Conservation (phyloP, 2,797 vertebrate species). For the Myotis myotis region DNA sequence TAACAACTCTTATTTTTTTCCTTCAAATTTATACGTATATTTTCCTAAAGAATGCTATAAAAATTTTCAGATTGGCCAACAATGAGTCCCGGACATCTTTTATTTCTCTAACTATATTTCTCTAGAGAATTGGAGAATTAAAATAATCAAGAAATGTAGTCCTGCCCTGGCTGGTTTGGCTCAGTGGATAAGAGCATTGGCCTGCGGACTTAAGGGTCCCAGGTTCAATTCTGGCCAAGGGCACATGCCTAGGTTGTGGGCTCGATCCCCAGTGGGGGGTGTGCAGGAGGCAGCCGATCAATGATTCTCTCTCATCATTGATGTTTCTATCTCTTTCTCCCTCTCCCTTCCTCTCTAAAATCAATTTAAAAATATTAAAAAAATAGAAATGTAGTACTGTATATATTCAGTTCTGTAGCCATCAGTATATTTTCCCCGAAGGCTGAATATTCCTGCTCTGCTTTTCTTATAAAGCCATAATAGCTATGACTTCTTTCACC, state of each 20-base stretch:
- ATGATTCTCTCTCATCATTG: too few relatives aligned
- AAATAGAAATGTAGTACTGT: not conserved
- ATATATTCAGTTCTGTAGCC: not conserved
- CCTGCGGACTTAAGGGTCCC: too few relatives aligned
- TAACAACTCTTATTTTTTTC: not conserved
- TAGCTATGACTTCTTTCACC: not conserved
- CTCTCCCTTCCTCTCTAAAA: too few relatives aligned
- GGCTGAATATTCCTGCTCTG: not conserved
- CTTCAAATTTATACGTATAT: not conserved
- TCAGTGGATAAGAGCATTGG: too few relatives aligned
- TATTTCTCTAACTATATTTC: not conserved
- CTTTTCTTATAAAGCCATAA: not conserved
- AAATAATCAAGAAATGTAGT: not conserved
- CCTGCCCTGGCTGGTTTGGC: too few relatives aligned
- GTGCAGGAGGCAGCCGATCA: too few relatives aligned
- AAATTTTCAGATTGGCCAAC: not conserved
- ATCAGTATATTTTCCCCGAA: not conserved
- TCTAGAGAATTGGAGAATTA: not conserved
- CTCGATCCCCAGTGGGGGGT: too few relatives aligned
- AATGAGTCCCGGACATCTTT: not conserved
- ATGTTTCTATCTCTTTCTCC: too few relatives aligned
- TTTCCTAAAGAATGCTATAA: not conserved
- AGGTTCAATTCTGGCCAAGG: too few relatives aligned
- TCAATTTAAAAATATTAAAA: too few relatives aligned
- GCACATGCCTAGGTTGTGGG: too few relatives aligned